Percentiles rank a stretch among this genome's conserved stretches.
Evolutionary conservation across 2,113 vertebrate species (phyloP).

Genomic region (Taurulus bubalis): DNA sequence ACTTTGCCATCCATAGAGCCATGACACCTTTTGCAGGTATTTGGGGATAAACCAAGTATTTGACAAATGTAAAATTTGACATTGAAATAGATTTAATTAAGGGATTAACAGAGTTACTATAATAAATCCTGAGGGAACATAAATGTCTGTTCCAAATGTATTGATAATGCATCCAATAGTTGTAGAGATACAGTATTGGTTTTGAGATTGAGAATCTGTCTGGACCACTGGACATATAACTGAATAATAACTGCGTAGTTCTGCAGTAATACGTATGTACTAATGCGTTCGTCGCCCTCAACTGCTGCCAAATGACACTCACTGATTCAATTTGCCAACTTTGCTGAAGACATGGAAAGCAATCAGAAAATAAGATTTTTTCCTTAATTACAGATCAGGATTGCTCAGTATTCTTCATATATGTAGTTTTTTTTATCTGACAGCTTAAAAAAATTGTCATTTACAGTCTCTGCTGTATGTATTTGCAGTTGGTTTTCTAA

Average conservation of each 20-base stretch:
- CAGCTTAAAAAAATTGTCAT: constrained; percentile 3
- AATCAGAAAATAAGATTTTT: neutral
- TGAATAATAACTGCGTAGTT: constrained; percentile 12
- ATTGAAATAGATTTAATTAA: neutral
- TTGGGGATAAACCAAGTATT: neutral
- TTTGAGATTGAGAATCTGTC: constrained; percentile 6
- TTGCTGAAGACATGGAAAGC: neutral
- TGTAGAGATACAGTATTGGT: neutral
- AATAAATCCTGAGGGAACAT: neutral
- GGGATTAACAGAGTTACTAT: neutral
- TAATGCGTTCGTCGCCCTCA: neutral
- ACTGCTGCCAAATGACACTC: constrained; percentile 1
- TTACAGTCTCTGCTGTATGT: constrained; percentile 10
- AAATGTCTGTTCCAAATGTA: neutral
- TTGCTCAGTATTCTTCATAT: neutral
- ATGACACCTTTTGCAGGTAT: neutral
- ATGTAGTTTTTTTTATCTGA: constrained; percentile 22
- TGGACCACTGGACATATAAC: neutral
- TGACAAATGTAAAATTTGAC: neutral
- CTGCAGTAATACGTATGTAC: neutral
- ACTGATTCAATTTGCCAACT: neutral
- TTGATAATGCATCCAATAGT: neutral
- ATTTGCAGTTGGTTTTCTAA: constrained; percentile 25
- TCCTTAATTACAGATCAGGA: constrained; percentile 2
- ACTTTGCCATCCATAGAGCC: neutral